Conservation (phyloP, 2,113 vertebrate genomes). For the Candoia aspera region DNA sequence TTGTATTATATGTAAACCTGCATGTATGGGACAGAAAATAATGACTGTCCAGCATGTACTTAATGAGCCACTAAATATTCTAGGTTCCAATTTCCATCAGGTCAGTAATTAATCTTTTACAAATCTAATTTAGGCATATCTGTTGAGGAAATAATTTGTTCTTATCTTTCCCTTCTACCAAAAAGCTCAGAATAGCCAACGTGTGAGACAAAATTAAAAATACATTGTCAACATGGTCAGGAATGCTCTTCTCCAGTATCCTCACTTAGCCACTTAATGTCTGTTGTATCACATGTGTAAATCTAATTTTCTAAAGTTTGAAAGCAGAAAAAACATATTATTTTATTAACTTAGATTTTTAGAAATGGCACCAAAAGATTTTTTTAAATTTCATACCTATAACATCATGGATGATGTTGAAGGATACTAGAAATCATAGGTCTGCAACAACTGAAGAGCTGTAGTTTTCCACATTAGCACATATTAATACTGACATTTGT, state of each 20-base stretch:
- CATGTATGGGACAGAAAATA: not conserved
- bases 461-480: not conserved
- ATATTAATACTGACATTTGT: not conserved
- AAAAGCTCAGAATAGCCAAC: not conserved
- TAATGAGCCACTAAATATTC: not conserved
- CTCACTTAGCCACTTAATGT: not conserved
- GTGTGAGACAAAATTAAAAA: not conserved
- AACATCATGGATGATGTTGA: not conserved
- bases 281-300: not conserved
- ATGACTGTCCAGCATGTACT: not conserved
- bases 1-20: not conserved
- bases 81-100: not conserved
- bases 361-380: not conserved
- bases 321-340: not conserved
- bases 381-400: not conserved
- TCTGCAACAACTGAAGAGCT: not conserved
- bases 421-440: not conserved
- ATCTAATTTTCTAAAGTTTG: not conserved
- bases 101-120: not conserved
- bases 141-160: not conserved
- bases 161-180: not conserved
- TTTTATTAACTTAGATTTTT: not conserved
- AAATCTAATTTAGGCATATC: not conserved
- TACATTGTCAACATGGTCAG: not conserved
- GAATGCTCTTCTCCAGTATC: not conserved